A percentile compares a stretch with the other conserved stretches of the same genome.
Evolutionary conservation across 2,113 vertebrate genomes (phyloP).

Genomic region (Polyodon spathula): DNA sequence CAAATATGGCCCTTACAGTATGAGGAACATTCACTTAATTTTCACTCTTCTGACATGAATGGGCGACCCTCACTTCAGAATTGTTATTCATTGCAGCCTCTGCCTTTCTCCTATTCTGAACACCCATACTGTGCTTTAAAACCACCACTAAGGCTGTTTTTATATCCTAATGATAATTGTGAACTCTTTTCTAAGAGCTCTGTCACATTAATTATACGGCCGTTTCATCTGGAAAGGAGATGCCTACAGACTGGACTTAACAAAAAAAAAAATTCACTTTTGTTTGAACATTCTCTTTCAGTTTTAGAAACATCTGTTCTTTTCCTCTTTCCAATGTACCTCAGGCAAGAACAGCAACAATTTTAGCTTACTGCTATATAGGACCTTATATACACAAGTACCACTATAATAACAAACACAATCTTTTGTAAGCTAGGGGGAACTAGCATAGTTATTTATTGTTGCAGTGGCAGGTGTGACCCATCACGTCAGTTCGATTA

Average conservation of each 20-base stretch:
- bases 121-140: conserved; percentile 18
- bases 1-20: too few relatives aligned
- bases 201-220: conserved; percentile 48
- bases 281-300: conserved; percentile 30
- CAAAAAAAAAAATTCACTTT: conserved; percentile 32
- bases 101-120: conserved; percentile 19
- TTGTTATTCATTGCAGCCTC: conserved; percentile 32
- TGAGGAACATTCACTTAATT: neutral
- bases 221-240: conserved; percentile 34
- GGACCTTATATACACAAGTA: too few relatives aligned
- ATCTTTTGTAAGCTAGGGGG: too few relatives aligned
- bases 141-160: conserved; percentile 33
- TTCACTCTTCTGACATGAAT: neutral
- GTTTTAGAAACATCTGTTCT: conserved; percentile 29
- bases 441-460: too few relatives aligned
- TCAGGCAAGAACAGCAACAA: conserved; percentile 27
- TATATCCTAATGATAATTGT: conserved; percentile 30
- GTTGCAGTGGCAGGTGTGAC: too few relatives aligned
- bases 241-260: conserved; percentile 22
- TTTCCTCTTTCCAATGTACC: conserved; percentile 8
- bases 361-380: too few relatives aligned
- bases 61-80: neutral
- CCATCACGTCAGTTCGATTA: too few relatives aligned
- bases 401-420: too few relatives aligned
- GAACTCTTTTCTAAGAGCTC: conserved; percentile 12